Conservation (phyloP, 2,113 vertebrate species). For the Sula dactylatra region DNA sequence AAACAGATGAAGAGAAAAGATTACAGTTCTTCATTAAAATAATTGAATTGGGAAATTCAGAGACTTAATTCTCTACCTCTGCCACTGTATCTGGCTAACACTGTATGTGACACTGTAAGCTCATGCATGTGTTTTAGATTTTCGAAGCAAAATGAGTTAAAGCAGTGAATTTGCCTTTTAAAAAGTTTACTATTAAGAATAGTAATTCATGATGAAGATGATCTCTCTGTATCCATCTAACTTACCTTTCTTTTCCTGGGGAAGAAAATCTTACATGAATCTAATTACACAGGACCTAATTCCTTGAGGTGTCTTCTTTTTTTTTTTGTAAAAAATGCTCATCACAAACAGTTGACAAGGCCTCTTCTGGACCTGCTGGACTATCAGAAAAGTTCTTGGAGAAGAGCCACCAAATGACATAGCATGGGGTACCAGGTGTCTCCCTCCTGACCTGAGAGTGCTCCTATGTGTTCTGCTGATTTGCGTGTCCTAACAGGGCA, state of each 20-base stretch:
- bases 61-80: neutral
- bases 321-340: neutral
- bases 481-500: neutral
- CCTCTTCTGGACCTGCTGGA: neutral
- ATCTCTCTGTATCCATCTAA: neutral
- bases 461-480: neutral
- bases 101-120: constrained; percentile 29
- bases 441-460: neutral
- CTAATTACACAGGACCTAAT: neutral
- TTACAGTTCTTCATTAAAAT: neutral
- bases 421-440: neutral
- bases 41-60: neutral
- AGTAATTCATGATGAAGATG: neutral
- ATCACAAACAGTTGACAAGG: neutral
- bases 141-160: constrained; percentile 27
- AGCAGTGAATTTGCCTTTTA: neutral
- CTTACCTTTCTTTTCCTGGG: neutral
- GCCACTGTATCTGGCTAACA: neutral
- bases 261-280: neutral
- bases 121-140: constrained; percentile 15
- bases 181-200: neutral
- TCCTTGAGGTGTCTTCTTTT: neutral
- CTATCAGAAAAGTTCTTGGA: neutral
- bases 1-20: neutral
- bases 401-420: neutral